Percentiles rank a stretch among this genome's conserved stretches.
Conservation (phyloP, 2,797 vertebrate genomes). For the Ctenosaura bakeri region DNA sequence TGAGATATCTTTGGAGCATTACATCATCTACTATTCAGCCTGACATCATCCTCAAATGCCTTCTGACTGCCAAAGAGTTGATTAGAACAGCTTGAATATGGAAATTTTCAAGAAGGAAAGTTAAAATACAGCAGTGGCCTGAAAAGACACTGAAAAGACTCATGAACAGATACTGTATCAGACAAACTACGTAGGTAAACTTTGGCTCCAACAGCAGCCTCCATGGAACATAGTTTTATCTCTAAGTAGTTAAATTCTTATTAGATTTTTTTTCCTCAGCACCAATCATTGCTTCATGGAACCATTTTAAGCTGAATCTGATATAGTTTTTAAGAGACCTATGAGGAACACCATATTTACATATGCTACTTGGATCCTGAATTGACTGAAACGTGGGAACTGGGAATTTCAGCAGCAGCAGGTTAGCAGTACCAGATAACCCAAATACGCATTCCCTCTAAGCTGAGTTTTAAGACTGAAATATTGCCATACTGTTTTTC, state of each 20-base stretch:
- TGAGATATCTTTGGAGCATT: constrained; percentile 77
- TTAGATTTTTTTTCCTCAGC: background rate
- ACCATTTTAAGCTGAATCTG: background rate
- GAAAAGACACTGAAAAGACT: constrained; percentile 63
- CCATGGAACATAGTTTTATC: background rate
- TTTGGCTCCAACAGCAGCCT: background rate
- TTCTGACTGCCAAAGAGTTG: constrained; percentile 49
- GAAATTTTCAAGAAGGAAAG: constrained; percentile 63
- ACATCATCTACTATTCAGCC: constrained; percentile 69
- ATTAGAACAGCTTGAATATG: constrained; percentile 54
- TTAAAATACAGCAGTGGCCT: constrained; percentile 67
- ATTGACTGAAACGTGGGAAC: too few relatives aligned
- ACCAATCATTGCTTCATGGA: background rate
- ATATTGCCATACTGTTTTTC: too few relatives aligned
- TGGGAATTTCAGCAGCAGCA: too few relatives aligned
- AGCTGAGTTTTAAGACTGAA: too few relatives aligned
- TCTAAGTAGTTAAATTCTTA: background rate
- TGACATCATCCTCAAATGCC: constrained; percentile 64
- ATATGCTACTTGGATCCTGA: too few relatives aligned
- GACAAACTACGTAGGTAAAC: constrained; percentile 4
- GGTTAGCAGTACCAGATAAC: too few relatives aligned
- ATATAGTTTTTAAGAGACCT: too few relatives aligned
- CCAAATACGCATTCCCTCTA: background rate
- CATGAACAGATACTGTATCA: constrained; percentile 70
- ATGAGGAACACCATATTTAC: too few relatives aligned